Evolutionary conservation across 2,113 vertebrate genomes (phyloP).

Genomic region (Amazona vittata): DNA sequence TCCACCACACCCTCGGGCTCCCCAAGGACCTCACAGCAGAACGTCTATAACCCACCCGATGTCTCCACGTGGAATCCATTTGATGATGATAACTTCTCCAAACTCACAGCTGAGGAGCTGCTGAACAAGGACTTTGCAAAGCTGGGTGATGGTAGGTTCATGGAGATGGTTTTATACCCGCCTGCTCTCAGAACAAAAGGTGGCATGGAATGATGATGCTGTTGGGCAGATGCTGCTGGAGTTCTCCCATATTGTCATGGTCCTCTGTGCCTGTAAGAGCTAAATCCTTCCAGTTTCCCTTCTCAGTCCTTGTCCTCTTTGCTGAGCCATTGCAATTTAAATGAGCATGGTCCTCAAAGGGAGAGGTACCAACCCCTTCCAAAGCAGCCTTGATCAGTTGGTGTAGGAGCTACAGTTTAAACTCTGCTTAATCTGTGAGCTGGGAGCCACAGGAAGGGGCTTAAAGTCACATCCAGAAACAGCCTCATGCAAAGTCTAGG

Average conservation of each 20-base stretch:
- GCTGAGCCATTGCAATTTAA: neutral
- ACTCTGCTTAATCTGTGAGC: neutral
- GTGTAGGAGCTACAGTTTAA: neutral
- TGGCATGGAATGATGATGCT: neutral
- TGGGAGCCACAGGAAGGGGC: neutral
- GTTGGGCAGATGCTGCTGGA: neutral
- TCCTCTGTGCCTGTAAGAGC: neutral
- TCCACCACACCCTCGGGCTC: constrained; percentile 94
- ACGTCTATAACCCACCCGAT: constrained; percentile 80
- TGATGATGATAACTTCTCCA: constrained; percentile 97
- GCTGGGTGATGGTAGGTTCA: constrained; percentile 85
- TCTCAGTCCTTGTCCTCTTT: neutral
- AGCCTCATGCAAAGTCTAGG: neutral
- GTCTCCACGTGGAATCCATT: constrained; percentile 93
- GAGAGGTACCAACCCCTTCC: neutral
- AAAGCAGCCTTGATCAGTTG: neutral
- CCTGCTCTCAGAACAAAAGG: neutral
- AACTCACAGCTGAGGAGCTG: constrained; percentile 95
- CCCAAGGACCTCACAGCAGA: constrained; percentile 82
- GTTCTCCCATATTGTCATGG: fast-evolving
- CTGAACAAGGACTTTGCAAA: constrained; percentile 98
- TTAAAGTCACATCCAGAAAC: neutral
- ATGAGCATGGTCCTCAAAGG: neutral
- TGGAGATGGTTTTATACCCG: neutral
- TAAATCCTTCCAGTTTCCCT: neutral